A percentile compares a stretch with the other conserved stretches of the same genome.
These are phyloP conservation scores for Lepidochrysops patricia DNA, from an alignment of 2,888 invertebrate genomes.

Conservation along the genomic window DNA sequence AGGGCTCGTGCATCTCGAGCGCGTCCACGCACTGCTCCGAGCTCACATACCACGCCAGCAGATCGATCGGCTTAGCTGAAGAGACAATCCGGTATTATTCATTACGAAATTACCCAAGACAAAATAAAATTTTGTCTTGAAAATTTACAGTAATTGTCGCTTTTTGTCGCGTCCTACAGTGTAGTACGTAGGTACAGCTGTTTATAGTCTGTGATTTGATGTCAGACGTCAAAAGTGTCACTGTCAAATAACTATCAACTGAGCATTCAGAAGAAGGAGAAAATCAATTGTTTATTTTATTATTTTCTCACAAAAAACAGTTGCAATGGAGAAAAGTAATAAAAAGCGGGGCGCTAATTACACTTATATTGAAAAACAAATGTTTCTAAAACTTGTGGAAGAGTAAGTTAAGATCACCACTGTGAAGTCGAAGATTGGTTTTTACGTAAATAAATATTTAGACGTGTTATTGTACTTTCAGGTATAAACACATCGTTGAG, in stretches of 20 bases:
- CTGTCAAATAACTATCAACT: background rate
- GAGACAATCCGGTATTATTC: too few relatives aligned
- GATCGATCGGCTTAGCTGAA: constrained; percentile 96
- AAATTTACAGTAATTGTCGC: too few relatives aligned
- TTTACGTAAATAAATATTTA: background rate
- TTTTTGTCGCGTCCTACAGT: too few relatives aligned
- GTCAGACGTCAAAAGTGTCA: background rate
- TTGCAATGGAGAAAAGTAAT: background rate
- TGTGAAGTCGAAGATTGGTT: background rate
- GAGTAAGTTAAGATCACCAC: background rate
- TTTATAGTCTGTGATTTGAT: background rate
- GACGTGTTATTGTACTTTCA: background rate
- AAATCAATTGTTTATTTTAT: background rate
- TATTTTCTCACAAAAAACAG: background rate
- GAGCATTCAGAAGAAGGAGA: background rate
- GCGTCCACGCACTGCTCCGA: constrained; percentile 90
- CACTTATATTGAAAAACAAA: background rate
- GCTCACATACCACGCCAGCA: constrained; percentile 96
- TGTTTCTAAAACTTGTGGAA: background rate
- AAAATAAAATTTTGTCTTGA: too few relatives aligned
- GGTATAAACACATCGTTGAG: background rate
- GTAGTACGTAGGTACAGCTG: too few relatives aligned
- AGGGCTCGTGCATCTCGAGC: constrained; percentile 98
- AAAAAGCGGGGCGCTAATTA: background rate
- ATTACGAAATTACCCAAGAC: too few relatives aligned